A percentile compares a stretch with the other conserved stretches of the same genome.
phyloP scores from a whole-genome alignment of 2,113 vertebrate genomes.

The Menidia beryllina region DNA sequence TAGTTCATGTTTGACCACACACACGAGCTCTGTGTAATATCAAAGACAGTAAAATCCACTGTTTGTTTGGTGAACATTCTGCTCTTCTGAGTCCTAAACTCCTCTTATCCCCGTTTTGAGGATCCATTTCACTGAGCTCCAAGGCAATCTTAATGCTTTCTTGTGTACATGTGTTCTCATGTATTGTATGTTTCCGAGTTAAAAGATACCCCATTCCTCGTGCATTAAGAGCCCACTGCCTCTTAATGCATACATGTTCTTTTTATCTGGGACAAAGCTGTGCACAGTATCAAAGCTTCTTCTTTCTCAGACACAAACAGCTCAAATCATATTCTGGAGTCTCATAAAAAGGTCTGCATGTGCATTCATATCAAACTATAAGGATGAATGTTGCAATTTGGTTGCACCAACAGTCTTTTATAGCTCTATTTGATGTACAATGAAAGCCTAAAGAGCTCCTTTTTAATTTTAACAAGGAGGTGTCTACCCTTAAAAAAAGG shows the following conservation, averaged over 20 bases:
- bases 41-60: constrained; percentile 44
- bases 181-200: constrained; percentile 21
- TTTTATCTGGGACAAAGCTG: constrained; percentile 11
- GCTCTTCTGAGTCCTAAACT: constrained; percentile 38
- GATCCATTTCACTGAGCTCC: constrained; percentile 56
- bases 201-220: constrained; percentile 5
- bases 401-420: constrained; percentile 2
- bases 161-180: constrained; percentile 12
- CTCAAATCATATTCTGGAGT: constrained; percentile 13
- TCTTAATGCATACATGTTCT: constrained; percentile 16
- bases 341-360: background rate
- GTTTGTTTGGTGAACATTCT: constrained; percentile 58
- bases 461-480: background rate
- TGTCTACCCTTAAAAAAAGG: constrained; percentile 21
- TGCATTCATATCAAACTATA: background rate
- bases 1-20: constrained; percentile 41
- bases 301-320: constrained; percentile 17
- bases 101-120: constrained; percentile 63
- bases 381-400: background rate
- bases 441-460: background rate
- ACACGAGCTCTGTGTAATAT: constrained; percentile 35
- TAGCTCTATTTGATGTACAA: constrained; percentile 15
- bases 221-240: constrained; percentile 39
- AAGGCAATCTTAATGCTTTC: constrained; percentile 14
- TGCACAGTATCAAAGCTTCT: background rate